Conservation (phyloP, 2,113 vertebrate genomes). For the Centropristis striata region DNA sequence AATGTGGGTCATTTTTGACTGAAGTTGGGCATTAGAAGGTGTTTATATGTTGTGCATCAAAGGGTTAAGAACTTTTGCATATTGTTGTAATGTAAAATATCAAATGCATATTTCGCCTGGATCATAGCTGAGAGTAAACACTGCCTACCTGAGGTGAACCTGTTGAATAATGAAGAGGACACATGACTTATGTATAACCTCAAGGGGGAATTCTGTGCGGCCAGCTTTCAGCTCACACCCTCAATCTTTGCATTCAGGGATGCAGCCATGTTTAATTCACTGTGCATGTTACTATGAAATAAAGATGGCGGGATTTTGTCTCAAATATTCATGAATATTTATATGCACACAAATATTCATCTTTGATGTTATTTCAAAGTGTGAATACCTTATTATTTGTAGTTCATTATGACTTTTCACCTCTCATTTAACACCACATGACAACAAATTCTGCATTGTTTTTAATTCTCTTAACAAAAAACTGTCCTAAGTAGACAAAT, state of each 20-base stretch:
- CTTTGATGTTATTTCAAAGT: not conserved
- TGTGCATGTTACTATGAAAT: conserved; percentile 10
- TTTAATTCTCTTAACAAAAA: not conserved
- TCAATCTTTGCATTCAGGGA: not conserved
- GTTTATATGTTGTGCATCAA: no score
- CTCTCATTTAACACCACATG: not conserved
- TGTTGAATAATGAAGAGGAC: conserved; percentile 70
- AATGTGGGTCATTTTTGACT: no score
- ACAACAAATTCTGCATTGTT: not conserved
- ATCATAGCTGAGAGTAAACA: conserved; percentile 27
- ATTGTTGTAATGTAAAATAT: not conserved
- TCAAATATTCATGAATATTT: conserved; percentile 2
- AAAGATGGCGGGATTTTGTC: conserved; percentile 3
- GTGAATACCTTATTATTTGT: not conserved
- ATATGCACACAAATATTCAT: not conserved
- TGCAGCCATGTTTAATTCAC: conserved; percentile 12
- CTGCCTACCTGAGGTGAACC: conserved; percentile 48
- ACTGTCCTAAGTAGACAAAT: conserved; percentile 22
- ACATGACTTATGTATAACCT: conserved; percentile 72
- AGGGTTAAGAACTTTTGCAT: not conserved
- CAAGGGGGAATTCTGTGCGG: conserved; percentile 23
- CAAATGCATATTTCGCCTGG: conserved; percentile 3
- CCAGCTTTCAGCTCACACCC: conserved; percentile 14
- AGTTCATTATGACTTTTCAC: not conserved
- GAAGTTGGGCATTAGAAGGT: no score